Conservation (phyloP, 2,888 invertebrate genomes). For the Erebia palarica region DNA sequence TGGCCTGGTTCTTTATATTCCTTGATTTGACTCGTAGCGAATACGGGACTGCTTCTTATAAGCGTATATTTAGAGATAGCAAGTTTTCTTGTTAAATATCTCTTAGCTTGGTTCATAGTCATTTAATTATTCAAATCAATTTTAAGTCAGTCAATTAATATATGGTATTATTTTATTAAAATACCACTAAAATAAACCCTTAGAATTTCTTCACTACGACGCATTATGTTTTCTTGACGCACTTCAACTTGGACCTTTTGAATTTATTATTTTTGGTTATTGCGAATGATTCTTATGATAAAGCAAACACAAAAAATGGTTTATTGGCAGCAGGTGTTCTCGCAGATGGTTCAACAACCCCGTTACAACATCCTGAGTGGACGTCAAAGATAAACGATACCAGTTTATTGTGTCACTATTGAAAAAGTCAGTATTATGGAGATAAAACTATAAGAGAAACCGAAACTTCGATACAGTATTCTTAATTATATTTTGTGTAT, state of each 20-base stretch:
- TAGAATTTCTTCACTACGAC: not conserved
- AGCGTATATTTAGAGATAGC: not conserved
- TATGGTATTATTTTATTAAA: not conserved
- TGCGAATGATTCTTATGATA: slow-evolving; percentile 1
- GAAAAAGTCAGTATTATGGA: not conserved
- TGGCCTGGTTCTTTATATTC: no score
- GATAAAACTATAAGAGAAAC: not conserved
- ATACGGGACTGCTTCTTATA: no score
- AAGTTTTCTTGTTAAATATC: not conserved
- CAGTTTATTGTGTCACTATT: not conserved
- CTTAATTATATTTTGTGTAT: no score
- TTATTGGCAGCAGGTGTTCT: slow-evolving; percentile 14
- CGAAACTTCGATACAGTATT: no score
- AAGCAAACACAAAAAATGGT: slow-evolving; percentile 1
- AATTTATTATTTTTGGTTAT: not conserved
- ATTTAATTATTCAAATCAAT: no score
- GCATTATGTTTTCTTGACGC: not conserved
- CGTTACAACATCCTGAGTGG: not conserved
- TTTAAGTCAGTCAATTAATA: no score
- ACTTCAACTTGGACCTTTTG: no score
- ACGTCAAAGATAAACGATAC: slow-evolving; percentile 11
- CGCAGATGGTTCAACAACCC: slow-evolving; percentile 10
- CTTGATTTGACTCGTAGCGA: no score
- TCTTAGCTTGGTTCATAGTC: no score
- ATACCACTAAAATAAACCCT: not conserved